phyloP scores from a whole-genome alignment of 2,888 invertebrate genomes.

The Cataglyphis altisquamis region DNA sequence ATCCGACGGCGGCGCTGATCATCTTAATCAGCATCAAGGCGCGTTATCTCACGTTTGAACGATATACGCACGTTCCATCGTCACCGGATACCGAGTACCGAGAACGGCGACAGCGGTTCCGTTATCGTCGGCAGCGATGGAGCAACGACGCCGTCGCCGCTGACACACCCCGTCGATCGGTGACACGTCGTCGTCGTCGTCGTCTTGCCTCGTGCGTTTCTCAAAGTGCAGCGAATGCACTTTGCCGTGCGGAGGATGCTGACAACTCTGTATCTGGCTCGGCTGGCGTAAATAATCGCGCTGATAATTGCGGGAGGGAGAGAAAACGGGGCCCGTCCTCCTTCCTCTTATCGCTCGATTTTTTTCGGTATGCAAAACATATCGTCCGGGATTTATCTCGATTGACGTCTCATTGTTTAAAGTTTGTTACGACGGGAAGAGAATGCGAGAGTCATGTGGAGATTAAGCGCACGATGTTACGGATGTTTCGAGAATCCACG shows the following conservation, averaged over 20 bases:
- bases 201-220: background rate
- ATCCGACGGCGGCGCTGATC: conserved; percentile 67
- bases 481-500: conserved; percentile 32
- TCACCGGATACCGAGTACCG: conserved; percentile 66
- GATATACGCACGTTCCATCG: conserved; percentile 66
- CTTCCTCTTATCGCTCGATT: conserved; percentile 18
- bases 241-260: conserved; percentile 37
- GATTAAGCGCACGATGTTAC: background rate
- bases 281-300: conserved; percentile 28
- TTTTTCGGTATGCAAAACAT: conserved; percentile 52
- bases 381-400: conserved; percentile 32
- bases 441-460: background rate
- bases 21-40: conserved; percentile 68
- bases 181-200: background rate
- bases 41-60: conserved; percentile 62
- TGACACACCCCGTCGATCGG: background rate
- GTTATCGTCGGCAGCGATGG: conserved; percentile 41
- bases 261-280: conserved; percentile 29
- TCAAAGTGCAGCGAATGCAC: conserved; percentile 50
- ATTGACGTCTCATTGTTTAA: conserved; percentile 44
- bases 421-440: conserved; percentile 17
- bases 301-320: conserved; percentile 15
- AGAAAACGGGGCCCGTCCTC: background rate
- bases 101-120: conserved; percentile 47
- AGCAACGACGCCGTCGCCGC: background rate